A percentile compares a stretch with the other conserved stretches of the same genome.
These are phyloP conservation scores for Sepiola atlantica DNA, from an alignment of 2,888 invertebrate species.

Conservation along the genomic window DNA sequence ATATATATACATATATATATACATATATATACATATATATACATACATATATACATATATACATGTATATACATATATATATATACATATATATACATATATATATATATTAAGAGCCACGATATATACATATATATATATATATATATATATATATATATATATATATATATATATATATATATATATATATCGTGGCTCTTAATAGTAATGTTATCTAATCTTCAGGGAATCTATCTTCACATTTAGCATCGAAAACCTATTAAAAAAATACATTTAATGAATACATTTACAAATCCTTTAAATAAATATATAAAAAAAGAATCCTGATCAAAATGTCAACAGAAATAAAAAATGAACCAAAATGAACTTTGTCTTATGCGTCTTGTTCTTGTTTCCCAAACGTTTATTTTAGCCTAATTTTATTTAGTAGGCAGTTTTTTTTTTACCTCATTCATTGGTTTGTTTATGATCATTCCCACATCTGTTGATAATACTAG, in stretches of 20 bases:
- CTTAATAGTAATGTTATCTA: neutral
- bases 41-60: neutral
- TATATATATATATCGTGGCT: neutral
- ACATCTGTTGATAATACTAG: neutral
- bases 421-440: neutral
- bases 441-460: neutral
- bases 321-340: too few species aligned
- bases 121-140: neutral
- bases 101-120: neutral
- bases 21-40: neutral
- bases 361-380: neutral
- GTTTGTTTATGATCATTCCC: neutral
- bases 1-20: neutral
- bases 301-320: neutral
- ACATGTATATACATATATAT: neutral
- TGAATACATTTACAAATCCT: neutral
- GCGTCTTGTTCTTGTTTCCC: neutral
- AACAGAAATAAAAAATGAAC: neutral
- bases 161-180: conserved; percentile 10
- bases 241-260: neutral
- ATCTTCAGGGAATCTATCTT: neutral
- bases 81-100: neutral
- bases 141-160: conserved; percentile 32
- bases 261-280: neutral
- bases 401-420: neutral